phyloP scores from a whole-genome alignment of 2,888 invertebrate genomes.

The Coleophora flavipennella region DNA sequence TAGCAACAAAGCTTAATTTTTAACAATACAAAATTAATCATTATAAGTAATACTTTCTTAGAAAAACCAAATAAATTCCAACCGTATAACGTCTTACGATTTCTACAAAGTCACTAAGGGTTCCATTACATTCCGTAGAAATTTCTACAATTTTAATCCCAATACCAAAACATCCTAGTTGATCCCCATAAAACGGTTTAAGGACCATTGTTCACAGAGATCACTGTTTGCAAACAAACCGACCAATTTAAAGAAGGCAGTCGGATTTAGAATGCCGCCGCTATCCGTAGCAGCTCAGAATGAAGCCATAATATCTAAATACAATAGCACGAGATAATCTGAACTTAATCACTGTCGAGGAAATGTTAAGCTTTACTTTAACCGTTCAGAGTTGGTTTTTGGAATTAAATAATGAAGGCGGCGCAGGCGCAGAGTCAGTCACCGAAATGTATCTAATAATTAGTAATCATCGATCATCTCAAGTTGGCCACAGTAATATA shows the following conservation, averaged over 20 bases:
- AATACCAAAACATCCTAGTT: too few relatives aligned
- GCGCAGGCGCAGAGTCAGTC: slow-evolving; percentile 42
- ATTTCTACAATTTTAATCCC: too few relatives aligned
- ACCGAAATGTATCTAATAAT: slow-evolving; percentile 66
- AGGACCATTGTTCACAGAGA: too few relatives aligned
- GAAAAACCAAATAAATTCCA: too few relatives aligned
- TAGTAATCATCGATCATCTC: slow-evolving; percentile 67
- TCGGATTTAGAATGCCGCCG: slow-evolving; percentile 14
- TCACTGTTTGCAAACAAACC: not conserved
- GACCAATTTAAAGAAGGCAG: too few relatives aligned
- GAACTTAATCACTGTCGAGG: slow-evolving; percentile 28
- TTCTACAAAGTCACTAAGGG: too few relatives aligned
- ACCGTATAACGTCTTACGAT: too few relatives aligned
- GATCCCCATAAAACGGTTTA: too few relatives aligned
- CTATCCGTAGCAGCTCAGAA: slow-evolving; percentile 32
- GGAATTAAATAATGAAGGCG: slow-evolving; percentile 6
- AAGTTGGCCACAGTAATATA: slow-evolving; percentile 62
- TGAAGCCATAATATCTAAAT: slow-evolving; percentile 54
- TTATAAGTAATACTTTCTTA: too few relatives aligned
- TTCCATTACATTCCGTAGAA: not conserved
- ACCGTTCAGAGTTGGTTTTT: slow-evolving; percentile 17
- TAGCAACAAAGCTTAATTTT: too few relatives aligned
- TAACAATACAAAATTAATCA: too few relatives aligned
- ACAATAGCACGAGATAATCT: slow-evolving; percentile 64
- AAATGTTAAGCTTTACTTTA: slow-evolving; percentile 17